Evolutionary conservation across 2,797 vertebrate species (phyloP).

Genomic region (Clarias laeviceps): DNA sequence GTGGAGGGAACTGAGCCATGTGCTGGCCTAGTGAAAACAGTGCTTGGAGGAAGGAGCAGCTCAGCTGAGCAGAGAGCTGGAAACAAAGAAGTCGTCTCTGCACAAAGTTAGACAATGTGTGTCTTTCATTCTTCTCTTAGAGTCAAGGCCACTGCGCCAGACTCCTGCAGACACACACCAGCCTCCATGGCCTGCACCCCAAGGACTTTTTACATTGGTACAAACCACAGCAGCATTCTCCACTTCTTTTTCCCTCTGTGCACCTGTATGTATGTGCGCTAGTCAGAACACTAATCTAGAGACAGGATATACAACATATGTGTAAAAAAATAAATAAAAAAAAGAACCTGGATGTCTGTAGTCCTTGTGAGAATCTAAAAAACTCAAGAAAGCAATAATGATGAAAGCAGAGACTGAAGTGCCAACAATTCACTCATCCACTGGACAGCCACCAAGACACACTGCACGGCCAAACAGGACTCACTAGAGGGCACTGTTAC

Average conservation of each 20-base stretch:
- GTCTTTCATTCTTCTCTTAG: slow-evolving; percentile 41
- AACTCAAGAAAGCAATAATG: slow-evolving; percentile 18
- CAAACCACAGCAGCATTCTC: slow-evolving; percentile 22
- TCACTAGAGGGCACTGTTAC: slow-evolving; percentile 48
- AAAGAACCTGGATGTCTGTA: neutral
- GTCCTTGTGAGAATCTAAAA: slow-evolving; percentile 1
- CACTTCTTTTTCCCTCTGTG: neutral
- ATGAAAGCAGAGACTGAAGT: neutral
- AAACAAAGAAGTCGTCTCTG: slow-evolving; percentile 30
- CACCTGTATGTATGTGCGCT: neutral
- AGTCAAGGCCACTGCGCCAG: slow-evolving; percentile 7
- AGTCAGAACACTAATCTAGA: neutral
- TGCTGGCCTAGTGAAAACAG: slow-evolving; percentile 32
- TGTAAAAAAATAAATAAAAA: neutral
- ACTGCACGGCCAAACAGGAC: slow-evolving; percentile 2
- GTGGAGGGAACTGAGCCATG: slow-evolving; percentile 1
- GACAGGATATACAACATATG: neutral
- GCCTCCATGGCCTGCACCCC: slow-evolving; percentile 32
- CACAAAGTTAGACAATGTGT: slow-evolving; percentile 34
- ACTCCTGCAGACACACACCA: slow-evolving; percentile 38
- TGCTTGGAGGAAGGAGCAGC: slow-evolving; percentile 34
- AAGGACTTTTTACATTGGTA: slow-evolving; percentile 12
- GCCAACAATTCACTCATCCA: neutral
- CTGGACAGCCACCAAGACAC: slow-evolving; percentile 19
- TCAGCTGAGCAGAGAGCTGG: slow-evolving; percentile 38